Evolutionary conservation across 64 coral and sea anemone species (phyloP).

Genomic region (Pocillopora verrucosa): DNA sequence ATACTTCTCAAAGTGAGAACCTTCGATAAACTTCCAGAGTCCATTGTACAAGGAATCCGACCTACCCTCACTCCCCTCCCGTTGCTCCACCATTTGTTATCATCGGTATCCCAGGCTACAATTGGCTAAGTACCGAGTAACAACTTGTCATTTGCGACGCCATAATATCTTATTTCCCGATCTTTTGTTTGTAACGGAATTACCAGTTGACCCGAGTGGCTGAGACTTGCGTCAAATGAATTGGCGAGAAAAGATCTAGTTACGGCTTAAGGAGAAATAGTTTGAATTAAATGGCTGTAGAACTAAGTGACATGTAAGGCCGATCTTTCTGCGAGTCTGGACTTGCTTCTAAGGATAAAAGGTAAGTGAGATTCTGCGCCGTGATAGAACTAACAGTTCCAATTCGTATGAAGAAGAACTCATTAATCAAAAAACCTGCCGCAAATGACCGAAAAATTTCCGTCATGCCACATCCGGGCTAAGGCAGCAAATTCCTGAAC

Average conservation of each 20-base stretch:
- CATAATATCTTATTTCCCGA: too few species aligned
- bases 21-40: too few species aligned
- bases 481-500: too few species aligned
- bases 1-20: too few species aligned
- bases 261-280: not conserved
- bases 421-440: too few species aligned
- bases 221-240: not conserved
- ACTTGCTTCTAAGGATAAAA: not conserved
- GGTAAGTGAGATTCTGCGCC: not conserved
- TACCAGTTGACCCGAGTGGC: not conserved
- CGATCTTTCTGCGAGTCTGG: not conserved
- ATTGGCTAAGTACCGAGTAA: not conserved
- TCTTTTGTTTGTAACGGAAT: conserved; percentile 12
- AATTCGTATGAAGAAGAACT: too few species aligned
- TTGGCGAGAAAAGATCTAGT: not conserved
- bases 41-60: too few species aligned
- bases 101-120: not conserved
- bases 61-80: too few species aligned
- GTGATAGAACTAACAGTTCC: too few species aligned
- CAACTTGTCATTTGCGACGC: not conserved
- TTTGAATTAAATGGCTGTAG: too few species aligned
- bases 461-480: too few species aligned
- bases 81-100: not conserved
- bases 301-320: not conserved
- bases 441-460: too few species aligned